Conservation (phyloP, 2,888 invertebrate genomes). For the Hymenopus coronatus region DNA sequence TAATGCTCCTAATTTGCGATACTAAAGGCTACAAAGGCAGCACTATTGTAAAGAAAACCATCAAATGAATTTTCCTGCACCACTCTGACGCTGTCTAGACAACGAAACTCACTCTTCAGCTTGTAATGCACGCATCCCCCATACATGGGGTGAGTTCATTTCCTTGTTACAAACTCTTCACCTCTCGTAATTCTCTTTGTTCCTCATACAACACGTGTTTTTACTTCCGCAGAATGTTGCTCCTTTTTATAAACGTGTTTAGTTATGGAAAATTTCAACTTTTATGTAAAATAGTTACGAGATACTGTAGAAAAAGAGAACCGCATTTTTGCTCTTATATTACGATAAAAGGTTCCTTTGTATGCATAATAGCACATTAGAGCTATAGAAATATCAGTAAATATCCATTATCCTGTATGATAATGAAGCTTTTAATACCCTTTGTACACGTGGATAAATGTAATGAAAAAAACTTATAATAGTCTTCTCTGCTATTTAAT, state of each 20-base stretch:
- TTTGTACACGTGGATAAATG: too few relatives aligned
- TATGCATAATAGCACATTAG: too few relatives aligned
- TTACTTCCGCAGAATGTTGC: background rate
- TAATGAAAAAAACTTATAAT: too few relatives aligned
- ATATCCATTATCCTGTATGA: too few relatives aligned
- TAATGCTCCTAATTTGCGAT: too few relatives aligned
- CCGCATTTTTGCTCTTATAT: too few relatives aligned
- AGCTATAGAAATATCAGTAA: too few relatives aligned
- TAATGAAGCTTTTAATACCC: too few relatives aligned
- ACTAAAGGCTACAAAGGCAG: too few relatives aligned
- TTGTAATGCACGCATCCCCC: background rate
- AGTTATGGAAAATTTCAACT: background rate
- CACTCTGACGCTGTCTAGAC: background rate
- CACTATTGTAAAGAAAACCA: background rate
- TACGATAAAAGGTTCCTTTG: too few relatives aligned
- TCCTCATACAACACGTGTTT: background rate
- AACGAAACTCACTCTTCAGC: background rate
- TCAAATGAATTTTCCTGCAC: background rate
- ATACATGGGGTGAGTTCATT: background rate
- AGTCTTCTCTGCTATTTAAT: too few relatives aligned
- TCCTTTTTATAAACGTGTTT: background rate
- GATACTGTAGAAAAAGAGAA: background rate
- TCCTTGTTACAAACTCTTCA: background rate
- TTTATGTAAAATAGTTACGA: background rate
- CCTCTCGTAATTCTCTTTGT: background rate